Evolutionary conservation across 1,140 invertebrate species (phyloP), one percentile per base, ranked within the genome.

Genomic region (Gyrodactylus salaris): DNA sequence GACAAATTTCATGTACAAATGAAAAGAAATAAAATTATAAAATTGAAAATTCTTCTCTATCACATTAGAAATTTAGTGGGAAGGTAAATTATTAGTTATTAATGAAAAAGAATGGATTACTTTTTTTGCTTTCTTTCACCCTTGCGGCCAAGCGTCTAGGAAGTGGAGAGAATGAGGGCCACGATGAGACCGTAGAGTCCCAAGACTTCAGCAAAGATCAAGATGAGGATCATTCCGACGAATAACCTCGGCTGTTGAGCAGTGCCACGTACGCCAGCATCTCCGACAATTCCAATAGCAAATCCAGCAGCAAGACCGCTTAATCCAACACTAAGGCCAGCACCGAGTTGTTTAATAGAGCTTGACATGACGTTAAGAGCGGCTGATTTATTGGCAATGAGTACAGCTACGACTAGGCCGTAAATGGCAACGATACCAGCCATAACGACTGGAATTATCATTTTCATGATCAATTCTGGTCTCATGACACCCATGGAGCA

Each of bases 401-500:
- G 87, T 76, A 97, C 92, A 79, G 94, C 90, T 76, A 99, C 91
- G 75, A 99, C 94, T 78, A 99, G 85, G 78, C 94, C 94, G 80
- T 99, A 99, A 84, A 99, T 99, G 84, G 92, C 94, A 83, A 99
- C 91, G 81, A 99, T 98, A 93, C 94, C 94, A 81, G 94, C 94
- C 94, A 99, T 99, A 84, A 99, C 91, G 79, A 99, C 94, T 77
- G 94, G 94, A 85, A 99, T 97, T 83, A 98, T 94, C 79, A 90
- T 96, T 84, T 97, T 97, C 92, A 98, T 98, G 82, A 99, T 97
- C 78, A 97, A 85, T 83, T 99, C 94, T 74, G 94, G 94, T 83
- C 93, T 84, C 90, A 98, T 96, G 76, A 99, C 94, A 76, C 94
- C 92, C 94, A 99, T 98, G 77, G 92, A 92, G 77, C 93, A 91